These are phyloP conservation scores for Bombus confusus DNA, from an alignment of 1,140 invertebrate genomes.

Conservation along the genomic window DNA sequence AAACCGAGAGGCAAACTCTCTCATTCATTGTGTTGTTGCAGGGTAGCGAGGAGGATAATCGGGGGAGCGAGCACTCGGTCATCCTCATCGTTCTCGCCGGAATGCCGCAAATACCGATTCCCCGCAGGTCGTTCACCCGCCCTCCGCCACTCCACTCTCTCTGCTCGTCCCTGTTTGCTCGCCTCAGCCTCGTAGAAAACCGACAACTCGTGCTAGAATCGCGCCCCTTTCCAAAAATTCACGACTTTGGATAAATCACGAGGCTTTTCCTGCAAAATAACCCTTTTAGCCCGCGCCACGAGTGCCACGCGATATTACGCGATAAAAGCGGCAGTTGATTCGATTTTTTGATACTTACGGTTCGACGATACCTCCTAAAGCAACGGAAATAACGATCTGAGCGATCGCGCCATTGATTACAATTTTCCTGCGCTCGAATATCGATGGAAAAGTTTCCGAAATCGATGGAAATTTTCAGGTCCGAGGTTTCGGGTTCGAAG, in stretches of 20 bases:
- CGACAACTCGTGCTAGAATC: background rate
- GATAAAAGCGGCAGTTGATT: too few relatives aligned
- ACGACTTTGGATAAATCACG: background rate
- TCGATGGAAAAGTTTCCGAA: too few relatives aligned
- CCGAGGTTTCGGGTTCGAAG: background rate
- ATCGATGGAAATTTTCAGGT: background rate
- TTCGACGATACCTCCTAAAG: too few relatives aligned
- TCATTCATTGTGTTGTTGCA: conserved; percentile 56
- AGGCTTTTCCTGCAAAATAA: background rate
- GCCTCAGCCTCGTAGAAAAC: conserved; percentile 43
- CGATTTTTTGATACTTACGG: too few relatives aligned
- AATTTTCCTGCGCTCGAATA: background rate
- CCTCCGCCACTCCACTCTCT: conserved; percentile 27
- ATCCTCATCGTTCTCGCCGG: conserved; percentile 74
- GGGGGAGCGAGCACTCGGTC: conserved; percentile 54
- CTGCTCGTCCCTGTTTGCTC: conserved; percentile 29
- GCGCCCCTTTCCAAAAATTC: background rate
- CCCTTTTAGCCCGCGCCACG: too few relatives aligned
- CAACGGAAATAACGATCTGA: too few relatives aligned
- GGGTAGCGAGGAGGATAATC: conserved; percentile 52
- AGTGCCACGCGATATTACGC: too few relatives aligned
- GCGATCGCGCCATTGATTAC: background rate
- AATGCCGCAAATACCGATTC: conserved; percentile 75
- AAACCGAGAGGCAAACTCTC: conserved; percentile 42
- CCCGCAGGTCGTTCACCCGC: conserved; percentile 74